These are phyloP conservation scores for Tragelaphus imberbis DNA, from an alignment of 2,113 vertebrate species.

Conservation along the genomic window DNA sequence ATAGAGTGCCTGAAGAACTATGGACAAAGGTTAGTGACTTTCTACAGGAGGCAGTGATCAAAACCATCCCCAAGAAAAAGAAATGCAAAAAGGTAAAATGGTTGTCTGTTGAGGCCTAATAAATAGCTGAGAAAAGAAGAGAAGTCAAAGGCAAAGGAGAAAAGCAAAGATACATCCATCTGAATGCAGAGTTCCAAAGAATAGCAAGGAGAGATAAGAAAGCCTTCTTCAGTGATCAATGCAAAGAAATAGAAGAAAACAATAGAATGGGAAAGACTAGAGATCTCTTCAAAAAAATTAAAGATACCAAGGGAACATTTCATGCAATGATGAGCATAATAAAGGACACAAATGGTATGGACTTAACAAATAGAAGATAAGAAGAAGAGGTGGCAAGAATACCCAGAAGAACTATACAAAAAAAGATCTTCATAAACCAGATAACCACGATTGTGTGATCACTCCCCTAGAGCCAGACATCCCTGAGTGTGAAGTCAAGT, in stretches of 20 bases:
- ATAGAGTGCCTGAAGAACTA: not conserved
- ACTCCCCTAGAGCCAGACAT: not conserved
- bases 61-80: not conserved
- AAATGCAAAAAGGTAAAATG: not conserved
- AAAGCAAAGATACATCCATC: not conserved
- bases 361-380: not conserved
- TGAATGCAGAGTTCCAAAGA: not conserved
- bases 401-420: not conserved
- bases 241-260: not conserved
- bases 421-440: not conserved
- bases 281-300: not conserved
- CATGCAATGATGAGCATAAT: not conserved
- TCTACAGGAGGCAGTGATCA: not conserved
- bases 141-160: not conserved
- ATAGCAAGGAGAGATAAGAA: not conserved
- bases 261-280: not conserved
- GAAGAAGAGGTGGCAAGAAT: not conserved
- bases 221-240: not conserved
- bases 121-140: not conserved
- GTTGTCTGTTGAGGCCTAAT: not conserved
- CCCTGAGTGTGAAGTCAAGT: not conserved
- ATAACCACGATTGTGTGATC: not conserved
- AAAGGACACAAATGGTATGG: not conserved
- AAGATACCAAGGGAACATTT: not conserved
- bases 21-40: not conserved